Evolutionary conservation across 2,797 vertebrate species (phyloP).

Genomic region (Sciurus carolinensis): DNA sequence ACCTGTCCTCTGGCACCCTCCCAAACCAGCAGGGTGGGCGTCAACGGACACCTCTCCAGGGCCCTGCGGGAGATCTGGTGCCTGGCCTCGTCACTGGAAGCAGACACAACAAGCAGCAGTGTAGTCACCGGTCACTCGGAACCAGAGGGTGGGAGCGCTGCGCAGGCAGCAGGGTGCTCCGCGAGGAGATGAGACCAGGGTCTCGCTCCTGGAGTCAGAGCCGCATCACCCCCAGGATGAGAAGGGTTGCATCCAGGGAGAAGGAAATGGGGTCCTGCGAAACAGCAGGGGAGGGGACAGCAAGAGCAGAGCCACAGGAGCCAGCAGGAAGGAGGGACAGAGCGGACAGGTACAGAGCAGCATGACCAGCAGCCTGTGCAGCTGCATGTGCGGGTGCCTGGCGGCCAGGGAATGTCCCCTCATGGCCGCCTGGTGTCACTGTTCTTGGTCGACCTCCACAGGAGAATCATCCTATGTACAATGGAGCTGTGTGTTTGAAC

Average conservation of each 20-base stretch:
- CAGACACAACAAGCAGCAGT: not conserved
- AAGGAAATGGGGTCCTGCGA: not conserved
- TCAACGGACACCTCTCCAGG: accelerated
- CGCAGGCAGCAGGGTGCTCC: too few relatives aligned
- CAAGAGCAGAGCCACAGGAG: too few relatives aligned
- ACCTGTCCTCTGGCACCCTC: not conserved
- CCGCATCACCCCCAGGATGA: accelerated
- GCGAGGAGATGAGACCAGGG: too few relatives aligned
- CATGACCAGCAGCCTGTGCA: too few relatives aligned
- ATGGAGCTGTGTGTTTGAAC: not conserved
- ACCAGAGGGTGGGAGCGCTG: too few relatives aligned
- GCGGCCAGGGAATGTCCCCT: too few relatives aligned
- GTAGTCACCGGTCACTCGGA: accelerated
- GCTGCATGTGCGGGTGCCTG: too few relatives aligned
- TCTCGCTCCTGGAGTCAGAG: not conserved
- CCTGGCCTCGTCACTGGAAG: not conserved
- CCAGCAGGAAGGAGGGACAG: accelerated
- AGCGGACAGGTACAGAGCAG: not conserved
- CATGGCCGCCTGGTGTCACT: accelerated
- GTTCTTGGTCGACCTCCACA: not conserved
- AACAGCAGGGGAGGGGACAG: accelerated
- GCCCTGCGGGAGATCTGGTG: accelerated
- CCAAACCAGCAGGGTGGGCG: not conserved
- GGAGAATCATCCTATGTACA: not conserved
- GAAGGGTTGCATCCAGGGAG: accelerated